These are phyloP conservation scores for Calvadosia cruxmelitensis DNA, from an alignment of 30 jellyfish, hydroid and myxozoan species.

Conservation along the genomic window DNA sequence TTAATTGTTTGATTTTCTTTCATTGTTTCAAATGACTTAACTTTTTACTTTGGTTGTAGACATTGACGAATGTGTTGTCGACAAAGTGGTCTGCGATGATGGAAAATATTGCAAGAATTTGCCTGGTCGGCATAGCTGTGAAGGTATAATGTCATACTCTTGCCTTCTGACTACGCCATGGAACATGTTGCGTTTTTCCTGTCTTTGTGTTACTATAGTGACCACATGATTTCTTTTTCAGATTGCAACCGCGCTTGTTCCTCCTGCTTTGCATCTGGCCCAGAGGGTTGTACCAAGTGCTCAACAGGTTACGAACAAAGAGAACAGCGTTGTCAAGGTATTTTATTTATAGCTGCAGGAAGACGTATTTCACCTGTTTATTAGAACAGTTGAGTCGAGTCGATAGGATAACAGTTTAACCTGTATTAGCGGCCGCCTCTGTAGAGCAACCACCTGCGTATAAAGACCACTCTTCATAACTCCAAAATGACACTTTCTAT, in stretches of 20 bases:
- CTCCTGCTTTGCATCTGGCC: constrained; percentile 53
- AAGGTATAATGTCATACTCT: constrained; percentile 8
- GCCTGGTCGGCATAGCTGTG: constrained; percentile 43
- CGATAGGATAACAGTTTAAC: too few species aligned
- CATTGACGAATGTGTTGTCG: constrained; percentile 23
- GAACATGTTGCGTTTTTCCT: background rate
- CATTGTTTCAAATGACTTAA: too few species aligned
- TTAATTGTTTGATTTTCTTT: background rate
- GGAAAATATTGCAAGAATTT: constrained; percentile 27
- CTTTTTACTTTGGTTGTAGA: constrained; percentile 9
- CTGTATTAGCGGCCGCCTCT: too few species aligned
- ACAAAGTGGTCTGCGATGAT: constrained; percentile 13
- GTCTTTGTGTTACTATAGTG: too few species aligned
- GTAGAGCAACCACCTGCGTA: too few species aligned
- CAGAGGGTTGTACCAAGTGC: constrained; percentile 59
- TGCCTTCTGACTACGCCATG: background rate
- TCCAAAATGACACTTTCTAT: too few species aligned
- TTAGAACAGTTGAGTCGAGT: too few species aligned
- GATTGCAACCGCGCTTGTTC: constrained; percentile 77
- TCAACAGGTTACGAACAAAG: constrained; percentile 35
- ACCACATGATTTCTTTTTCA: constrained; percentile 1
- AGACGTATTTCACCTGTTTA: too few species aligned
- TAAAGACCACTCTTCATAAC: too few species aligned
- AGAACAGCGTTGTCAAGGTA: constrained; percentile 59
- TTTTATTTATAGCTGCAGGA: background rate